Conservation (phyloP, 1,140 invertebrate species). For the Phthorimaea operculella region DNA sequence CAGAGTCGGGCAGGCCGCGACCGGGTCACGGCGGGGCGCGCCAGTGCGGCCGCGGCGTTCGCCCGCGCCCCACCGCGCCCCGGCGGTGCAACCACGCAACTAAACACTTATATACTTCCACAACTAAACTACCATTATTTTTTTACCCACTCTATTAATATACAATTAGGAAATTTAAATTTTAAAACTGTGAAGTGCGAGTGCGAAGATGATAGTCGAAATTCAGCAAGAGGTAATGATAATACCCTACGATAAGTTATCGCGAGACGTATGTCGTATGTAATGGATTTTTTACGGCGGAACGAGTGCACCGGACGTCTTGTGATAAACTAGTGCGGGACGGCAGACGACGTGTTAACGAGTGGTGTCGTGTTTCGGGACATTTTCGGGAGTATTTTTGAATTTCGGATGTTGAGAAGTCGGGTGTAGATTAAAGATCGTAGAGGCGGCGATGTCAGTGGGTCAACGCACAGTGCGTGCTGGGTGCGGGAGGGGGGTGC, state of each 20-base stretch:
- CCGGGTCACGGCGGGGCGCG: slow-evolving; percentile 51
- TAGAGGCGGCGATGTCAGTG: slow-evolving; percentile 54
- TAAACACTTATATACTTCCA: background rate
- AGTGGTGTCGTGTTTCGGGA: background rate
- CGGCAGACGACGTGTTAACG: background rate
- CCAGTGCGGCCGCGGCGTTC: slow-evolving; percentile 57
- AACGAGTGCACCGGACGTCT: slow-evolving; percentile 18
- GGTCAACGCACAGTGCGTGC: slow-evolving; percentile 63
- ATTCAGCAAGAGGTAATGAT: slow-evolving; percentile 61
- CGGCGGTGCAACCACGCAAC: slow-evolving; percentile 5
- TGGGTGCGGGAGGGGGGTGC: slow-evolving; percentile 33
- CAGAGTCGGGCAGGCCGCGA: slow-evolving; percentile 36
- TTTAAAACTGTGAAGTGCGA: slow-evolving; percentile 15
- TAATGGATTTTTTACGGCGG: slow-evolving; percentile 19
- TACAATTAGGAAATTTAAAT: background rate
- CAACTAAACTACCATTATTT: background rate
- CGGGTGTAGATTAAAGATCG: slow-evolving; percentile 59
- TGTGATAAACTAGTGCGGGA: background rate
- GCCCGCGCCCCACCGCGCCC: slow-evolving; percentile 50
- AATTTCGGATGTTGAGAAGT: slow-evolving; percentile 21
- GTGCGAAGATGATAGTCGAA: slow-evolving; percentile 59
- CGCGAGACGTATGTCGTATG: slow-evolving; percentile 13
- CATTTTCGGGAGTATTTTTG: slow-evolving; percentile 9
- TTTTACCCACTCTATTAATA: background rate
- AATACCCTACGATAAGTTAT: slow-evolving; percentile 13